These are phyloP conservation scores for Monochamus saltuarius DNA, from an alignment of 1,140 invertebrate species.

Conservation along the genomic window DNA sequence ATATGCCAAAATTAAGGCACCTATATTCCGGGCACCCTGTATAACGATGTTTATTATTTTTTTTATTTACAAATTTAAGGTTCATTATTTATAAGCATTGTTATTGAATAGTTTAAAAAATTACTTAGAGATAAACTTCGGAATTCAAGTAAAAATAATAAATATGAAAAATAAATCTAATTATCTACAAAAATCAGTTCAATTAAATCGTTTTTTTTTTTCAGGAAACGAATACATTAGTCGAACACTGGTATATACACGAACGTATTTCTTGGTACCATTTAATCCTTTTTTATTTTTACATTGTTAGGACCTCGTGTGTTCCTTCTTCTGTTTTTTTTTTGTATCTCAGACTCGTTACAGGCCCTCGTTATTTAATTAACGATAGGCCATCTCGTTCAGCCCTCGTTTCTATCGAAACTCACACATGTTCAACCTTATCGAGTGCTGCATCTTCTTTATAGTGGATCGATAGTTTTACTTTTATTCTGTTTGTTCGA, in stretches of 20 bases:
- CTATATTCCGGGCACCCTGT: no score
- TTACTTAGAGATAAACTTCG: no score
- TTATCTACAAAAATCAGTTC: slow-evolving; percentile 27
- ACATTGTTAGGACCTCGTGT: slow-evolving; percentile 47
- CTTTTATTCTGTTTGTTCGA: slow-evolving; percentile 32
- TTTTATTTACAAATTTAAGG: no score
- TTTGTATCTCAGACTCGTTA: slow-evolving; percentile 39
- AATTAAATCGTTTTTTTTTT: slow-evolving; percentile 40
- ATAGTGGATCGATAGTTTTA: slow-evolving; percentile 30
- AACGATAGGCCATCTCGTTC: slow-evolving; percentile 40
- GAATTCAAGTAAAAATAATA: no score
- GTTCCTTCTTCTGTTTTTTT: slow-evolving; percentile 35
- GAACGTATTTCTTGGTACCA: slow-evolving; percentile 43
- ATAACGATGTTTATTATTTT: no score
- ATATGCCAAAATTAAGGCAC: no score
- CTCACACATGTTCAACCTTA: slow-evolving; percentile 44
- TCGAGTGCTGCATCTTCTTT: slow-evolving; percentile 43
- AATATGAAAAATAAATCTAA: no score
- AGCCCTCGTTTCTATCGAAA: slow-evolving; percentile 42
- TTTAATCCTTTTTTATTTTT: slow-evolving; percentile 46
- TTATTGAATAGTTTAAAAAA: no score
- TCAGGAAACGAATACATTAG: slow-evolving; percentile 43
- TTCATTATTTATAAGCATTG: no score
- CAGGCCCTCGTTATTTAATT: slow-evolving; percentile 49
- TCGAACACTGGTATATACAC: slow-evolving; percentile 43